Percentiles rank a stretch among this genome's conserved stretches.
Conservation (phyloP, 2,113 vertebrate genomes). For the Calidris pygmaea region DNA sequence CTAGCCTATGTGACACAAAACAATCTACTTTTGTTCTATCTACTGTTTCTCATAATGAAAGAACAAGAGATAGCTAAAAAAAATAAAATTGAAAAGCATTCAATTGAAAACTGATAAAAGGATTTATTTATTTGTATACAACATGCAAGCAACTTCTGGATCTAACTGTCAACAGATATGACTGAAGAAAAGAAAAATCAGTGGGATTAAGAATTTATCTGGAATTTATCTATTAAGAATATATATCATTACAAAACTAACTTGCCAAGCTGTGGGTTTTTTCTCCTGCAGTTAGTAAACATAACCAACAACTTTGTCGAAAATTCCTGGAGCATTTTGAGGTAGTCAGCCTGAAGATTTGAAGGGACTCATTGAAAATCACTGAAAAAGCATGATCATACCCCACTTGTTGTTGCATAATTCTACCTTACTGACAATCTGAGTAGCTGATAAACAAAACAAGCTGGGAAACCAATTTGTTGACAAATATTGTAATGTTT, state of each 20-base stretch:
- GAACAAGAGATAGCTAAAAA: constrained; percentile 10
- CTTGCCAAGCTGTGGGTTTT: neutral
- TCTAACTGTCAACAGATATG: constrained; percentile 20
- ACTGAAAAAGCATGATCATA: neutral
- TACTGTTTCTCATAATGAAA: constrained; percentile 25
- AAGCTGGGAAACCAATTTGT: neutral
- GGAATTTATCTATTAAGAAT: neutral
- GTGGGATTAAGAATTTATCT: constrained; percentile 31
- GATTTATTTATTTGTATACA: constrained; percentile 32
- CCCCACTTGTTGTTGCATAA: neutral
- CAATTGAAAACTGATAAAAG: constrained; percentile 30
- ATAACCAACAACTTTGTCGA: neutral
- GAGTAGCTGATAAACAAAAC: neutral
- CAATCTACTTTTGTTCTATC: neutral
- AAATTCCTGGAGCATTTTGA: neutral
- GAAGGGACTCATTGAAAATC: neutral
- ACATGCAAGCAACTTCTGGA: constrained; percentile 1
- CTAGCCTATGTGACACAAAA: neutral
- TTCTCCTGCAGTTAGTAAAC: neutral
- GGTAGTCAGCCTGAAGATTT: neutral
- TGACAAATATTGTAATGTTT: neutral
- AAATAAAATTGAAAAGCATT: neutral
- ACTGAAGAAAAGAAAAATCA: neutral
- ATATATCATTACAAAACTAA: neutral
- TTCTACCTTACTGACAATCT: neutral